Percentiles rank a stretch among this genome's conserved stretches.
These are phyloP conservation scores for Gouania willdenowi DNA, from an alignment of 2,797 vertebrate species.

Conservation along the genomic window DNA sequence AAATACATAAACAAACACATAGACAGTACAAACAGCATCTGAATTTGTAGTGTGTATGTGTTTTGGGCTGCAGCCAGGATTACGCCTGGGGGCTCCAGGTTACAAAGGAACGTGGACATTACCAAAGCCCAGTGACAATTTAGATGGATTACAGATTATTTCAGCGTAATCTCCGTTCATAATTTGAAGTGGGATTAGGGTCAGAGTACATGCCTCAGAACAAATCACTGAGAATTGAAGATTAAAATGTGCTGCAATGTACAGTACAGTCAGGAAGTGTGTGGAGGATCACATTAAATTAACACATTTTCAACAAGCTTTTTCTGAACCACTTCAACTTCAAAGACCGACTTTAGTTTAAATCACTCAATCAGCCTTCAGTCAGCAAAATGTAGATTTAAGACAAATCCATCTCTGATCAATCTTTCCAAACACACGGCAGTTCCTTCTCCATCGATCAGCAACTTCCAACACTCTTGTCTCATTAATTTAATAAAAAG, in stretches of 20 bases:
- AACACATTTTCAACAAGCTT: neutral
- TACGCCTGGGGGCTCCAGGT: too few relatives aligned
- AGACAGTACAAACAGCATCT: too few relatives aligned
- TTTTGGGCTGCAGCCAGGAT: too few relatives aligned
- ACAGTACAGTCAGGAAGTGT: neutral
- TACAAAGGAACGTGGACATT: too few relatives aligned
- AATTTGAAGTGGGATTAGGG: conserved; percentile 52
- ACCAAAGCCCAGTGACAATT: too few relatives aligned
- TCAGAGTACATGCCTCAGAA: conserved; percentile 29
- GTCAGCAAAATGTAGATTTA: conserved; percentile 37
- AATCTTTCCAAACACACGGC: conserved; percentile 28
- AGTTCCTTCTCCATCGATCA: conserved; percentile 49
- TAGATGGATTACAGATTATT: conserved; percentile 61
- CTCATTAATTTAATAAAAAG: conserved; percentile 53
- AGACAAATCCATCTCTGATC: conserved; percentile 18
- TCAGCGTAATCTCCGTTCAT: conserved; percentile 46
- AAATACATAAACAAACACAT: too few relatives aligned
- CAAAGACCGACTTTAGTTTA: conserved; percentile 13
- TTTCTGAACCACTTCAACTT: too few relatives aligned
- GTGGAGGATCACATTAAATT: neutral
- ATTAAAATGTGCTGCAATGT: conserved; percentile 22
- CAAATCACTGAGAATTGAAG: conserved; percentile 12
- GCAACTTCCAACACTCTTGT: conserved; percentile 59
- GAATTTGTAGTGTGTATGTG: too few relatives aligned
- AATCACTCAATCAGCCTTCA: conserved; percentile 23